phyloP scores from a whole-genome alignment of 2,888 invertebrate species.

The Rambutsinella grinnellia region DNA sequence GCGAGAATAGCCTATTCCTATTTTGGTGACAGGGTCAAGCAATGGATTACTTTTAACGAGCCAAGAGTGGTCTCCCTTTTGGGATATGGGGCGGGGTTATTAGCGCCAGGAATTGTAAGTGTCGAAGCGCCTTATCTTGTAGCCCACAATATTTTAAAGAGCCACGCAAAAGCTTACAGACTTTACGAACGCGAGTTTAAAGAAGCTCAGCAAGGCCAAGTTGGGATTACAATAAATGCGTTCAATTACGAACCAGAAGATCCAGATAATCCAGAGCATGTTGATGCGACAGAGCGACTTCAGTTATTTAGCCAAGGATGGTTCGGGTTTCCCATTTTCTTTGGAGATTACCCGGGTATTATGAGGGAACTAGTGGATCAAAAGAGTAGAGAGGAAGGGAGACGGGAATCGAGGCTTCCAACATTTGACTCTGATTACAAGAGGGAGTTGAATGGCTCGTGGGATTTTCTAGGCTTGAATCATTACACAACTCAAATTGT shows the following conservation, averaged over 20 bases:
- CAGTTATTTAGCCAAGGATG: too few species aligned
- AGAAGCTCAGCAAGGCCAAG: constrained; percentile 35
- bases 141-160: constrained; percentile 67
- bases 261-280: constrained; percentile 39
- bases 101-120: constrained; percentile 45
- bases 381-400: constrained; percentile 68
- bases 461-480: constrained; percentile 71
- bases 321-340: constrained; percentile 67
- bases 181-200: constrained; percentile 66
- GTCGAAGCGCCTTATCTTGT: constrained; percentile 49
- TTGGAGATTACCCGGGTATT: constrained; percentile 68
- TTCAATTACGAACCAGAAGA: constrained; percentile 43
- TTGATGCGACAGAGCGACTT: constrained; percentile 55
- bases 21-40: constrained; percentile 71
- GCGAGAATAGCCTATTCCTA: constrained; percentile 70
- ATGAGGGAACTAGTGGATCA: constrained; percentile 67
- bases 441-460: constrained; percentile 63
- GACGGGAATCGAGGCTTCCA: constrained; percentile 63
- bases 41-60: constrained; percentile 41
- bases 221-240: constrained; percentile 48
- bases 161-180: constrained; percentile 68
- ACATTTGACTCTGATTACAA: constrained; percentile 56
- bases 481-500: constrained; percentile 68
- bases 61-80: constrained; percentile 29
- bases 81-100: constrained; percentile 68